Evolutionary conservation across 2,888 invertebrate genomes (phyloP), one percentile per base, ranked within the genome.

Genomic region (Dryococelus australis): DNA sequence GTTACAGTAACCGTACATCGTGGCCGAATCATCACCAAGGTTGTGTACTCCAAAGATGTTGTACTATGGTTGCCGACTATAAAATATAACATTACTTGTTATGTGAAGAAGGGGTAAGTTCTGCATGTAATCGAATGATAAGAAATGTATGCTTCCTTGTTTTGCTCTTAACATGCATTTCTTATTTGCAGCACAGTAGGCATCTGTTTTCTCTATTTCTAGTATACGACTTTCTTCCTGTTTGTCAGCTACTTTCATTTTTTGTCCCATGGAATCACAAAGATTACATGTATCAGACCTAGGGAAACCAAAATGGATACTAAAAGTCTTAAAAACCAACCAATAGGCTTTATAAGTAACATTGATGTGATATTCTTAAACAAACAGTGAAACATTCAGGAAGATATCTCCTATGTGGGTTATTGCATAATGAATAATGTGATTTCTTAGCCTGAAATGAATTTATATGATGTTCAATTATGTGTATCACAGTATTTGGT

Each of bases 201-300:
- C 24, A 24, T 84, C 27, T 84, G 43, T 84, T 84, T 84, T 79
- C 6, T 79, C 79, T 79, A 79, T 27, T 79, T 79, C 20, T 27
- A 79, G 27, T 79, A n/a, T 16, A 79, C 16, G 79, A 27, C n/a
- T 79, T 79, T 79, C 79, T 79, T 79, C 27, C 79, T 79, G 20
- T 79, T 8, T 79, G n/a, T 79, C 79, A 26, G 79, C 79, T 79
- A 16, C 79, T 79, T 8, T 79, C 20, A 10, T 26, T 8, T 79
- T 79, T 79, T 79, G 8, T 79, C 20, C 79, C 79, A 79, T 27
- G 20, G 79, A 8, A 79, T 79, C 20, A 79, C 20, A 79, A 79
- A 26, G 27, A 24, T 24, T 26, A 79, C 79, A 79, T 26, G 79
- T 79, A 79, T 79, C 79, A 79, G 79, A 79, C 20, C 79, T 79